Evolutionary conservation across 2,797 vertebrate genomes (phyloP).

Genomic region (Botia kubotai): DNA sequence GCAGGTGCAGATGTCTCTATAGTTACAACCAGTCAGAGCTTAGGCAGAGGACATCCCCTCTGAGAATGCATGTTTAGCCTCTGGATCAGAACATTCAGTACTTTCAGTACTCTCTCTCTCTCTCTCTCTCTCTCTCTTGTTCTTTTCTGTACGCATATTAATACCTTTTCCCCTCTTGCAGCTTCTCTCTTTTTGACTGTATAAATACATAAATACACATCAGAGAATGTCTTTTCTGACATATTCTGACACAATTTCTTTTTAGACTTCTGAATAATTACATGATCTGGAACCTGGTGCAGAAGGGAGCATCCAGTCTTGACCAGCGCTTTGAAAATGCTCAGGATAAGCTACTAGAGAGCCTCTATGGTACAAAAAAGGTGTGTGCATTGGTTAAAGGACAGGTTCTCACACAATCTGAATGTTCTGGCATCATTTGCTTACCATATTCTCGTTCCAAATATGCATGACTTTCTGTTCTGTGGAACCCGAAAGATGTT

Average conservation of each 20-base stretch:
- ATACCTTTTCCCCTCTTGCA: not conserved
- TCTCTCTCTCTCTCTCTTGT: not conserved
- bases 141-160: not conserved
- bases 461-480: too few relatives aligned
- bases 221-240: not conserved
- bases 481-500: not conserved
- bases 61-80: not conserved
- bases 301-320: constrained; percentile 89
- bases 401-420: constrained; percentile 52
- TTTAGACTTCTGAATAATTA: constrained; percentile 92
- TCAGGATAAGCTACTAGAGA: constrained; percentile 94
- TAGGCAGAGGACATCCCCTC: not conserved
- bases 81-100: constrained; percentile 33
- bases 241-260: not conserved
- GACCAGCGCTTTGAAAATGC: constrained; percentile 95
- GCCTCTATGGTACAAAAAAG: constrained; percentile 95
- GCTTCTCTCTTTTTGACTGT: not conserved
- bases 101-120: not conserved
- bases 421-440: too few relatives aligned
- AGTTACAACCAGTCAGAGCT: not conserved
- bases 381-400: constrained; percentile 77
- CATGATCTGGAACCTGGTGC: constrained; percentile 95
- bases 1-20: constrained; percentile 75
- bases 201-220: constrained; percentile 5
- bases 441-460: not conserved